Evolutionary conservation across 2,888 invertebrate species (phyloP).

Genomic region (Philereme vetulata): DNA sequence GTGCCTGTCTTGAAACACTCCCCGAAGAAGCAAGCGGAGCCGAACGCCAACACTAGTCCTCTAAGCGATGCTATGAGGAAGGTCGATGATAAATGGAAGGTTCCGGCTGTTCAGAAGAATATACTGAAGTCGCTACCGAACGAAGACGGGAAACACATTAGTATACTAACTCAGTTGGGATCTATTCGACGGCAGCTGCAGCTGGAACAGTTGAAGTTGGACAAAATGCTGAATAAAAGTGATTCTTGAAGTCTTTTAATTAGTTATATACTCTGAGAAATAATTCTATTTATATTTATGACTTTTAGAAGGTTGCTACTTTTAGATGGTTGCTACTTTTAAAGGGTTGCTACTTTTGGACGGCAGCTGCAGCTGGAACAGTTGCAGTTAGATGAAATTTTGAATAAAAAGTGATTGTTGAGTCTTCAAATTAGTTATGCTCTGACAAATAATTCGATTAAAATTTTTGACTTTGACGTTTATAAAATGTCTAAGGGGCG

Average conservation of each 20-base stretch:
- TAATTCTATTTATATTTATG: too few species aligned
- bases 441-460: too few species aligned
- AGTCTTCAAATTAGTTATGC: too few species aligned
- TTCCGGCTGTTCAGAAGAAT: conserved; percentile 87
- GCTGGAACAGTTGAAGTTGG: conserved; percentile 85
- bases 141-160: conserved; percentile 77
- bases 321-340: background rate
- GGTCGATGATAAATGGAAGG: conserved; percentile 79
- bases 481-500: too few species aligned
- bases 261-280: background rate
- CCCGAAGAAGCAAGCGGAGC: conserved; percentile 42
- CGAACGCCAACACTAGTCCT: conserved; percentile 38
- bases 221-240: conserved; percentile 66
- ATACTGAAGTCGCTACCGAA: conserved; percentile 76
- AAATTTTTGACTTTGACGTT: too few species aligned
- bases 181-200: conserved; percentile 87
- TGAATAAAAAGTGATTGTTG: too few species aligned
- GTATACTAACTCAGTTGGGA: conserved; percentile 86
- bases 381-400: too few species aligned
- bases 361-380: too few species aligned
- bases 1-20: conserved; percentile 86
- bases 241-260: conserved; percentile 29
- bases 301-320: too few species aligned
- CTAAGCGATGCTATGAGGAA: conserved; percentile 70
- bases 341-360: too few species aligned